Evolutionary conservation across 2,888 invertebrate genomes (phyloP), one percentile per base, ranked within the genome.

Genomic region (Drosophila heteroneura): DNA sequence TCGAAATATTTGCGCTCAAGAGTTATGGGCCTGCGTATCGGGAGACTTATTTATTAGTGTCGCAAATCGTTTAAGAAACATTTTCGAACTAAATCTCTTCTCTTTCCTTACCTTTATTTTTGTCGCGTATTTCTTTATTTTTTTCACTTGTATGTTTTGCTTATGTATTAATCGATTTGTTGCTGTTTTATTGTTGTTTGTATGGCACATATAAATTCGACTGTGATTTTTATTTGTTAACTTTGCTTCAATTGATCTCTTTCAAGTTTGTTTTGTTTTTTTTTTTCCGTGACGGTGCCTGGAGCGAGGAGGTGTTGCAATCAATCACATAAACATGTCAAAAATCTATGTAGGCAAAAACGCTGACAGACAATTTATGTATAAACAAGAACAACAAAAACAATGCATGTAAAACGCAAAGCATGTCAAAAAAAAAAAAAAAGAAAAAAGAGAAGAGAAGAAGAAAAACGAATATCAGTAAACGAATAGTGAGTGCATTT

Each of bases 41-140:
- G 51, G 19, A 71, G 82, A 79, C 86, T 81, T 85, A 90, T 85
- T 85, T 85, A 85, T 85, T 85, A 90, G 91, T 90, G 89, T 85
- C 89, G 78, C 85, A 89, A 85, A 90, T 90, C 85, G 91, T 89
- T 85, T 85, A 82, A 83, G 74, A 74, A 65, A 60, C 64, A 58
- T 82, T 52, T 72, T 51, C 41, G 51, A 14, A 32, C 63, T 9
- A 59, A 66, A 63, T 74, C 53, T 54, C 37, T 44, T 33, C 22
- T 19, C 28, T 28, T 30, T 22, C 14, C 26, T 37, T 35, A 5
- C 10, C 9, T 28, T 51, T 51, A 52, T 22, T 51, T 14, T 22
- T 0, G n/a, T 44, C 35, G 22, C 49, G 26, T 14, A 22, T 16
- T 47, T 22, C 26, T 16, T 57, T 22, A 3, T n/a, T 7, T 62